Evolutionary conservation across 2,888 invertebrate species (phyloP).

Genomic region (Drosophila atripex): DNA sequence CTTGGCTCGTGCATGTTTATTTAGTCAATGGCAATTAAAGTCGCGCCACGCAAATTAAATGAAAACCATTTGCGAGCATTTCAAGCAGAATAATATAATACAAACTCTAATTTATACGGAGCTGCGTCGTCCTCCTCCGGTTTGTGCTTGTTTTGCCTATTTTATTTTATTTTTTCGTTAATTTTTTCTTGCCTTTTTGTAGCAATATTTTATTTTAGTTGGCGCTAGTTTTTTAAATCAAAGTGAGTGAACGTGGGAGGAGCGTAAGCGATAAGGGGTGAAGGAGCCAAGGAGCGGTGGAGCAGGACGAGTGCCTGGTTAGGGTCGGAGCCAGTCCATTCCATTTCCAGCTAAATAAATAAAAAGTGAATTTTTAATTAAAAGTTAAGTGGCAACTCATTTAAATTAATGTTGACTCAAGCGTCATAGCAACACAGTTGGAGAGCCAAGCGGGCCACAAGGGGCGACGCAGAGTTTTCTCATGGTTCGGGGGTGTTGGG

Average conservation of each 20-base stretch:
- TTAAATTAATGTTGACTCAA: constrained; percentile 81
- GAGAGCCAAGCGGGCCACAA: constrained; percentile 46
- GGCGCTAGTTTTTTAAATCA: constrained; percentile 68
- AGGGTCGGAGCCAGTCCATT: constrained; percentile 59
- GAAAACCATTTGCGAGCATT: constrained; percentile 71
- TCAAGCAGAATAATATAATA: constrained; percentile 77
- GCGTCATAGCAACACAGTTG: constrained; percentile 77
- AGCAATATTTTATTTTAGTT: constrained; percentile 68
- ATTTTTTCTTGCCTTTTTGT: constrained; percentile 24
- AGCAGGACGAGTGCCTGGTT: constrained; percentile 1
- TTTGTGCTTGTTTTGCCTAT: constrained; percentile 21
- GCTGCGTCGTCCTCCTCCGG: constrained; percentile 38
- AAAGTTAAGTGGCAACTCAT: constrained; percentile 82
- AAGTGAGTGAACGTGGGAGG: constrained; percentile 46
- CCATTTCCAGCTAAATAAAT: constrained; percentile 75
- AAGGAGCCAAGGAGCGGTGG: not conserved
- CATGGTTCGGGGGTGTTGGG: constrained; percentile 6
- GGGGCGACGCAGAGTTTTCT: not conserved
- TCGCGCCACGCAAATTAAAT: constrained; percentile 66
- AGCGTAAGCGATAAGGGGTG: constrained; percentile 45
- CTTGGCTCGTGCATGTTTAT: constrained; percentile 44
- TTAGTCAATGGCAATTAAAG: constrained; percentile 67
- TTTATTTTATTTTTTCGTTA: constrained; percentile 10
- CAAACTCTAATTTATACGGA: constrained; percentile 76
- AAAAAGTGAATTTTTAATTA: constrained; percentile 81